These are phyloP conservation scores for Zingel zingel DNA, from an alignment of 2,113 vertebrate genomes.

Conservation along the genomic window DNA sequence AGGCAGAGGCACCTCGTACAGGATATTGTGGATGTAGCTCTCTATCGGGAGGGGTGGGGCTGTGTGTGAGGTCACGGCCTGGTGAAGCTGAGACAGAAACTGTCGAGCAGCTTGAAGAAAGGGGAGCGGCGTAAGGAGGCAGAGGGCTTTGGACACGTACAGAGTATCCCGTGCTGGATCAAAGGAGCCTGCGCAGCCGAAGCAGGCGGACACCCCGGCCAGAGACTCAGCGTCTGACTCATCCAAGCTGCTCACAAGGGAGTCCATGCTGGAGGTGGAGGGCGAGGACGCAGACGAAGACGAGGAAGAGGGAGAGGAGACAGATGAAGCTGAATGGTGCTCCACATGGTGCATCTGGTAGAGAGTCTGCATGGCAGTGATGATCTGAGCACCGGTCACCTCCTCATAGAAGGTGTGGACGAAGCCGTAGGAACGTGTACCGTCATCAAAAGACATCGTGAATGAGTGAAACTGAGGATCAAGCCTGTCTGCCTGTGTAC, in stretches of 20 bases:
- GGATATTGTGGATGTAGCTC: slow-evolving; percentile 97
- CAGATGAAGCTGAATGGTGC: slow-evolving; percentile 82
- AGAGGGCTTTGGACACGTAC: slow-evolving; percentile 96
- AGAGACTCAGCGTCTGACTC: slow-evolving; percentile 89
- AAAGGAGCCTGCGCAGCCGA: slow-evolving; percentile 87
- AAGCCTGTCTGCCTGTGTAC: slow-evolving; percentile 89
- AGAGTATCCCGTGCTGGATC: slow-evolving; percentile 93
- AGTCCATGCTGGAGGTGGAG: slow-evolving; percentile 97
- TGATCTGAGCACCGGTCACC: slow-evolving; percentile 93
- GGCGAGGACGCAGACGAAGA: slow-evolving; percentile 88
- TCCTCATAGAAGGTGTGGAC: slow-evolving; percentile 97
- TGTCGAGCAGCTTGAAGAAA: slow-evolving; percentile 96
- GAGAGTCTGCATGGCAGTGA: slow-evolving; percentile 96
- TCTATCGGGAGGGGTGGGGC: slow-evolving; percentile 94
- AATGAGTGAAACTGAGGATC: slow-evolving; percentile 95
- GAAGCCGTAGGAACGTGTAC: slow-evolving; percentile 93
- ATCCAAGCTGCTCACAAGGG: slow-evolving; percentile 91
- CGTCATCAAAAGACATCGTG: slow-evolving; percentile 92
- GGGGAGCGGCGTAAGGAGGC: slow-evolving; percentile 94
- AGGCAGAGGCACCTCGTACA: slow-evolving; percentile 95
- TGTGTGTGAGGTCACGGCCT: slow-evolving; percentile 89
- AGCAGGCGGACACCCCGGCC: slow-evolving; percentile 72
- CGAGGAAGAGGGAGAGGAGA: slow-evolving; percentile 78
- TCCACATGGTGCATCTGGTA: slow-evolving; percentile 98
- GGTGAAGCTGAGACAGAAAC: slow-evolving; percentile 93